Percentiles rank a stretch among this genome's conserved stretches.
These are phyloP conservation scores for Caenorhabditis sp. DNA, from an alignment of 2,888 invertebrate genomes.

Conservation along the genomic window DNA sequence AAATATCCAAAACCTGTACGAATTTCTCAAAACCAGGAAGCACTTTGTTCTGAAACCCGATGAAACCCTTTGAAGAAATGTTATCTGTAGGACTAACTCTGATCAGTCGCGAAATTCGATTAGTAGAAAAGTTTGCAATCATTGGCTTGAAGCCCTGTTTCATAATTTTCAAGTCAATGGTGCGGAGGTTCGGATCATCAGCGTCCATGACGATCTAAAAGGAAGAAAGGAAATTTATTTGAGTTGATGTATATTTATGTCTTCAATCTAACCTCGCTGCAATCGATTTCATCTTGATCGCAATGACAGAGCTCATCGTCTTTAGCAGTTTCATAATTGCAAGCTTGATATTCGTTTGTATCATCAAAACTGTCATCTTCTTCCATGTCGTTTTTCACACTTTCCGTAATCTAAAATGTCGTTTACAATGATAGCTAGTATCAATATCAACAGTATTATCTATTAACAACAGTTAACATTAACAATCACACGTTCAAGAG, in stretches of 20 bases:
- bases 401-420: slow-evolving; percentile 21
- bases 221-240: neutral
- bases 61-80: too few species aligned
- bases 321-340: slow-evolving; percentile 12
- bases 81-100: slow-evolving; percentile 18
- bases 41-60: slow-evolving; percentile 55
- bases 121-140: slow-evolving; percentile 58
- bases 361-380: slow-evolving; percentile 18
- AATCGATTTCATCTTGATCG: slow-evolving; percentile 56
- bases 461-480: too few species aligned
- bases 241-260: too few species aligned
- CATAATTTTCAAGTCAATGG: slow-evolving; percentile 30
- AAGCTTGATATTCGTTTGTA: slow-evolving; percentile 26
- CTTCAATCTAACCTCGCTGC: slow-evolving; percentile 49
- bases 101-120: slow-evolving; percentile 48
- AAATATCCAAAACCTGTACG: slow-evolving; percentile 47
- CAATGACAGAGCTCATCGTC: slow-evolving; percentile 60
- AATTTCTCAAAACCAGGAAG: slow-evolving; percentile 57
- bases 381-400: slow-evolving; percentile 16
- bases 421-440: too few species aligned
- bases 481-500: neutral
- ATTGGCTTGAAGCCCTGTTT: slow-evolving; percentile 52
- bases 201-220: slow-evolving; percentile 39
- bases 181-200: slow-evolving; percentile 33
- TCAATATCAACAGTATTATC: too few species aligned